Evolutionary conservation across 1,140 invertebrate genomes (phyloP).

Genomic region (Bombus waltoni): DNA sequence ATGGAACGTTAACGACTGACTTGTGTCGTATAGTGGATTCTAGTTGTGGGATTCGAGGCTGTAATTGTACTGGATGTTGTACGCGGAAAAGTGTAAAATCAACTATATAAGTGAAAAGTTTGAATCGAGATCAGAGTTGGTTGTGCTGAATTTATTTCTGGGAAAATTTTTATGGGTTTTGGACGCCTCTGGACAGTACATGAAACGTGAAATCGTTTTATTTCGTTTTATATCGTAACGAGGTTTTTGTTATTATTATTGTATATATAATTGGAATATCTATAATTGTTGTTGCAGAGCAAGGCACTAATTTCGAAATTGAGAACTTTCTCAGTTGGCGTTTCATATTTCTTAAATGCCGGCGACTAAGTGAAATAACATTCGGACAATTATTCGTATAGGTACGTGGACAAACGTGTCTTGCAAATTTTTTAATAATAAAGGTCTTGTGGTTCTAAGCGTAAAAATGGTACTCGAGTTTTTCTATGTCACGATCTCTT

Average conservation of each 20-base stretch:
- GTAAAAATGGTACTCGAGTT: neutral
- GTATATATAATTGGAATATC: neutral
- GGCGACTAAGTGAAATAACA: neutral
- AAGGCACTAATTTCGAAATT: neutral
- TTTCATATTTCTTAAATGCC: neutral
- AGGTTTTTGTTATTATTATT: neutral
- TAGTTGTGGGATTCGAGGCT: too few relatives aligned
- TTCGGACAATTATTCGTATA: neutral
- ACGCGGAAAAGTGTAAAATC: too few relatives aligned
- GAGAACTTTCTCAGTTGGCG: neutral
- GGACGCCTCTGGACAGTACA: too few relatives aligned
- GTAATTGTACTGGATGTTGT: too few relatives aligned
- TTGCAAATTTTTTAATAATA: constrained; percentile 11
- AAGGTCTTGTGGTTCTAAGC: neutral
- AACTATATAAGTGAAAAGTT: neutral
- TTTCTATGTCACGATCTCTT: neutral
- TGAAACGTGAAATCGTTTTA: neutral
- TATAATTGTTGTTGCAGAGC: neutral
- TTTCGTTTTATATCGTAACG: neutral
- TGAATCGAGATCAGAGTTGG: neutral
- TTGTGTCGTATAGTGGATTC: too few relatives aligned
- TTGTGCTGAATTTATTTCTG: neutral
- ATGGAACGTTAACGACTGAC: neutral
- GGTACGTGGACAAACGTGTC: neutral
- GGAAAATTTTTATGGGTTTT: neutral